phyloP scores from a whole-genome alignment of 2,797 vertebrate species.

The Knipowitschia caucasica region DNA sequence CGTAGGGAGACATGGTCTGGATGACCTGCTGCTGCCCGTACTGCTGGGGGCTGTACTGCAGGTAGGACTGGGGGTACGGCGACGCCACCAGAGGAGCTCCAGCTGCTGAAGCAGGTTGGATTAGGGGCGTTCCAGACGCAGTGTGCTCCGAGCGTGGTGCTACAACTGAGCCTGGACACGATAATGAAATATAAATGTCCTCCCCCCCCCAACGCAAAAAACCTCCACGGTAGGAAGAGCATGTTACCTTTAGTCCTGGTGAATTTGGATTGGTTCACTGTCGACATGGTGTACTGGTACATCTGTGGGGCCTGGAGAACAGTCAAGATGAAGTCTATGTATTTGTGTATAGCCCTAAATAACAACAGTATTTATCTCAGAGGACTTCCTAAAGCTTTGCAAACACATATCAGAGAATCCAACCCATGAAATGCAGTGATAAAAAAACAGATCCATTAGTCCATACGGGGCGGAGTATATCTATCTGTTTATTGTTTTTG shows the following conservation, averaged over 20 bases:
- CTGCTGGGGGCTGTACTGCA: slow-evolving; percentile 83
- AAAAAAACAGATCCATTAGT: not conserved
- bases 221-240: no score
- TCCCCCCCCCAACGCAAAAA: no score
- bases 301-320: slow-evolving; percentile 85
- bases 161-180: slow-evolving; percentile 77
- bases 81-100: slow-evolving; percentile 86
- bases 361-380: no score
- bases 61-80: slow-evolving; percentile 85
- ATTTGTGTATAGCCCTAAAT: no score
- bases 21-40: slow-evolving; percentile 82
- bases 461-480: not conserved
- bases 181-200: slow-evolving; percentile 8
- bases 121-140: slow-evolving; percentile 79
- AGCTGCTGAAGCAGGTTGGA: slow-evolving; percentile 84
- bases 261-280: slow-evolving; percentile 88
- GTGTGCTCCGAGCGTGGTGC: slow-evolving; percentile 82
- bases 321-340: no score
- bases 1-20: slow-evolving; percentile 86
- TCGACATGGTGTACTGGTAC: slow-evolving; percentile 86
- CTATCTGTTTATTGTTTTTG: not conserved
- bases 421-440: no score
- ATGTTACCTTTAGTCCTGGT: slow-evolving; percentile 81
- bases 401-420: no score
- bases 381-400: no score